Conservation (phyloP, 2,797 vertebrate genomes). For the Rousettus madagascariensis region DNA sequence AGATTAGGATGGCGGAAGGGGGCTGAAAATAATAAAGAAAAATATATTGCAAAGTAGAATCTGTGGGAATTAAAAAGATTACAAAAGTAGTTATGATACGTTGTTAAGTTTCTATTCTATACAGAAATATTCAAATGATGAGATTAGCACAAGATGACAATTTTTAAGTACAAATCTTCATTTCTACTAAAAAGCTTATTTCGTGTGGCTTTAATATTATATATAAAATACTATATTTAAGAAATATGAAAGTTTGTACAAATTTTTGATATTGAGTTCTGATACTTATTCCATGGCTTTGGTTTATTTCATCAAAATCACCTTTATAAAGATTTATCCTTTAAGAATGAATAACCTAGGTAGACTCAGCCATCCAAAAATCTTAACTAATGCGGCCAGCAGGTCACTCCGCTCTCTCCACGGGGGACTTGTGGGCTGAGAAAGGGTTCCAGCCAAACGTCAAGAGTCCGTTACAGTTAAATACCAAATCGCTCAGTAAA, state of each 20-base stretch:
- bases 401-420: background rate
- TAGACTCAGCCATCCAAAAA: background rate
- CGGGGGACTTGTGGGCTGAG: background rate
- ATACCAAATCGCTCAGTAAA: background rate
- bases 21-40: background rate
- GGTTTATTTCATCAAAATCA: background rate
- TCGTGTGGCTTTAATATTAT: background rate
- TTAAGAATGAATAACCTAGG: background rate
- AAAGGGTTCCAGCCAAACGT: background rate
- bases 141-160: background rate
- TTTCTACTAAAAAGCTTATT: background rate
- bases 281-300: background rate
- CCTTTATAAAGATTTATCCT: background rate
- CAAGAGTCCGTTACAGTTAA: background rate
- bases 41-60: background rate
- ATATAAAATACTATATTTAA: background rate
- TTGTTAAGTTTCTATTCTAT: background rate
- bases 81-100: background rate
- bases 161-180: background rate
- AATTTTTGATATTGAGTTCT: background rate
- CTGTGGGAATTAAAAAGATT: background rate
- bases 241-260: background rate
- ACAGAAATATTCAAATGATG: background rate
- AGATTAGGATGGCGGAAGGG: background rate
- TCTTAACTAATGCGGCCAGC: background rate